These are phyloP conservation scores for Psittacula cyanocephala DNA, from an alignment of 2,113 vertebrate genomes.

Conservation along the genomic window DNA sequence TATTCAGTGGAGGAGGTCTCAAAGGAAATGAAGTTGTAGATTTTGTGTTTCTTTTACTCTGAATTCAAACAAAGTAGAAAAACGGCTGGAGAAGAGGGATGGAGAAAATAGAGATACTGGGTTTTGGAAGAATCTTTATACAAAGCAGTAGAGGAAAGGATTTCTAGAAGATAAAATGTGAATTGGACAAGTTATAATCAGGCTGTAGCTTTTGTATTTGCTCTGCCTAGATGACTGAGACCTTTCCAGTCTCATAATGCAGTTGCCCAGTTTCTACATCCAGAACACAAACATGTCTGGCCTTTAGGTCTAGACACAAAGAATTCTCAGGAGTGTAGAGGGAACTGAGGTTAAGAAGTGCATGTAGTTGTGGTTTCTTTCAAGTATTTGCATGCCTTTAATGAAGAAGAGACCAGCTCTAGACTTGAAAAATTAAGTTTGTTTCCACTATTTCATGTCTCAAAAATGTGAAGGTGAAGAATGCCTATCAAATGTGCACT, in stretches of 20 bases:
- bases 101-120: neutral
- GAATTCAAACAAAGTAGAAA: neutral
- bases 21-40: neutral
- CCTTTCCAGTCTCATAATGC: neutral
- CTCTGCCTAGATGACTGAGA: neutral
- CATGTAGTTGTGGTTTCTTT: neutral
- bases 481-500: neutral
- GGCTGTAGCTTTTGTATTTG: neutral
- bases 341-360: neutral
- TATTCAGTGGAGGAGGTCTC: neutral
- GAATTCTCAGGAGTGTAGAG: neutral
- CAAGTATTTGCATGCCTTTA: neutral
- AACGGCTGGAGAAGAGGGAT: neutral
- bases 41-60: neutral
- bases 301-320: neutral
- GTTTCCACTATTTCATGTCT: neutral
- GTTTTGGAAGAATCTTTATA: neutral
- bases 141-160: neutral
- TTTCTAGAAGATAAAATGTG: neutral
- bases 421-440: neutral
- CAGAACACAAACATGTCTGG: neutral
- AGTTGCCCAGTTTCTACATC: neutral
- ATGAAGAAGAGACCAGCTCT: neutral
- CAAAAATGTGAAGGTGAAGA: neutral
- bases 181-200: neutral